Evolutionary conservation across 2,113 vertebrate species (phyloP), one percentile per base, ranked within the genome.

Genomic region (Micromys minutus): DNA sequence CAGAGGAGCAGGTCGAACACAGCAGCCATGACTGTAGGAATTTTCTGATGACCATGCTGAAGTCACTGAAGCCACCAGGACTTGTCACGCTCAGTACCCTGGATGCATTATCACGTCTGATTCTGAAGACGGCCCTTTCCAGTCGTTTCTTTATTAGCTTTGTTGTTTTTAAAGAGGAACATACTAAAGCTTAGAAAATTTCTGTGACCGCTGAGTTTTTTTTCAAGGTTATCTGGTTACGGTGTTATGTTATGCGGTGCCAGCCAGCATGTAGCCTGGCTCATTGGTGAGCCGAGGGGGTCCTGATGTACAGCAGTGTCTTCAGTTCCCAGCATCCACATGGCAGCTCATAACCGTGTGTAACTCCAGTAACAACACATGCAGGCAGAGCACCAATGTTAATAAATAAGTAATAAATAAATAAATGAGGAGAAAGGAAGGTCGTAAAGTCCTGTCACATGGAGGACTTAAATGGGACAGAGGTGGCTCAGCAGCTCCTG

Each of bases 401-500:
- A 6, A 72, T 4, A 72, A 69, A 36, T 19, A 36, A 7, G 17
- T 7, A 69, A 11, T 67, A 67, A 13, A 67, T 15, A 67, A 16
- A 67, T 13, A 15, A 34, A 65, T 26, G 29, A 11, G 26, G 12
- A 34, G 55, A 67, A 76, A 45, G 71, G 52, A 93, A 81, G 63
- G 72, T 45, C 47, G 21, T 2, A n/a, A 57, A 45, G 12, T 15
- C 0, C 34, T 69, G 86, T 95, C 71, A 92, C 71, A 29, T 12
- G 29, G 59, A 81, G 85, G 92, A 86, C 81, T 90, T 83, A 90
- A 92, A 81, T 52, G 55, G 72, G 19, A 59, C n/a, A 9, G 9
- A 57, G 63, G 89, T 63, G 47, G 87, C 59, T 81, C 59, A 17
- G 24, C 55, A 5, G 39, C 39, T 74, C 21, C 76, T 59, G 4